Base-by-base conservation (phyloP, 2,797 vertebrate species). In the Enteromius viviparus region DNA sequence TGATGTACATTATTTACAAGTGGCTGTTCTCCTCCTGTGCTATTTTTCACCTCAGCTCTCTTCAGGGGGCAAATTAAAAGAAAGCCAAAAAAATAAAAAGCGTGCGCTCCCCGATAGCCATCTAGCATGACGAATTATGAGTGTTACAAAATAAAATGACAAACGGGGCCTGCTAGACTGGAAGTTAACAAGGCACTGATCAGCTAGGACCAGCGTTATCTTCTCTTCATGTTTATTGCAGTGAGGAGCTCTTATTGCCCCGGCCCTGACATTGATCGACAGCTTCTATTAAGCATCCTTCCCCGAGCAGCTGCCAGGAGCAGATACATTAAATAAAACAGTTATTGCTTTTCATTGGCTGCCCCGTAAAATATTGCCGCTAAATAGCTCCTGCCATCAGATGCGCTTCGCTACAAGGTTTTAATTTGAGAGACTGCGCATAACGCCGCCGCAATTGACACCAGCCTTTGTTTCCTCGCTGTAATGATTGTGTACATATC, bases 291-390 rank as follows among this genome's bases (percentile, higher is more conserved):
- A 98, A 96, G 95, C 95, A 70, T 75, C 89, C 94, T 85, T 92
- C 94, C 92, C 94, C 91, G 91, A 94, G 96, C 97, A 97, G 96
- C 96, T 98, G 97, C 94, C 96, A 94, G 96, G 90, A 95, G 95
- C 95, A 97, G 96, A 98, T 97, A 97, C 96, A 96, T 97, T 96
- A 97, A 97, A 97, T 96, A 97, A 96, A 96, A 94, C 94, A 93
- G 95, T 97, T 97, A 98, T 97, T 97, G 94, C 97, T 96, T 97
- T 97, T 97, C 96, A 97, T 98, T 97, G 97, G 96, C 95, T 91
- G 94, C 76, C 84, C 94, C 62, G 85, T 98, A 96, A 98, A 97
- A 97, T 96, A 97, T 95, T 94, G 94, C 95, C 90, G 91, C 95
- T 97, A 95, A 97, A 98, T 96, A 97, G 96, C 92, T 94, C 95